Evolutionary conservation across 2,797 vertebrate genomes (phyloP), one percentile per base, ranked within the genome.

Genomic region (Neosilurus hyrtlii): DNA sequence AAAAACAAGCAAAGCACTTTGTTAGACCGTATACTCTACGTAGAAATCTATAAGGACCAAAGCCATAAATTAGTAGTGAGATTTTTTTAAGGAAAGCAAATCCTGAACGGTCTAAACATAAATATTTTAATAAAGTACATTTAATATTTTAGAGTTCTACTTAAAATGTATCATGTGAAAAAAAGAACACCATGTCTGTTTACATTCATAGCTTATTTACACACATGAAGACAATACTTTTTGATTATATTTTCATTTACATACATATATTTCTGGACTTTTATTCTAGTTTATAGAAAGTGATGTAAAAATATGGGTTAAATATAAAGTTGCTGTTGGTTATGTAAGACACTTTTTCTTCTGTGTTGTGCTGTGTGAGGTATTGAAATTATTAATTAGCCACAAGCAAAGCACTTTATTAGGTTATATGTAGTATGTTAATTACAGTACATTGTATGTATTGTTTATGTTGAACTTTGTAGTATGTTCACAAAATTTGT

Each of bases 1-100:
- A 37, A 43, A 61, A 30, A 75, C 49, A 72, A 26, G 16, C 15
- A 51, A 77, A 26, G 59, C 75, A 77, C 75, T 77, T 77, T 77
- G 43, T 61, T 49, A 22, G 5, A 57, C 54, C 9, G 22, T 74
- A 73, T 56, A 14, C 10, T 74, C 3, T 49, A 2, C 43, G 14
- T 9, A 9, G 35, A 62, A 49, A 62, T 9, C 3, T 49, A 77
- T 35, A 49, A 61, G 3, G 18, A 49, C 37, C 22, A 76, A 43
- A 76, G 35, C 35, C 73, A 76, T 76, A n/a, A 76, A 15, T 14
- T 9, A 37, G 4, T 10, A 4, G 14, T 57, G 37, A n/a, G 20
- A 0, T 24, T 68, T 6, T 59, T 35, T 30, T 56, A 57, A 72
- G n/a, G 43, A 16, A 14, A 71, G 1, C 43, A n/a, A 73, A 18